Evolutionary conservation across 2,888 invertebrate species (phyloP).

Genomic region (Meiosimyza platycephala): DNA sequence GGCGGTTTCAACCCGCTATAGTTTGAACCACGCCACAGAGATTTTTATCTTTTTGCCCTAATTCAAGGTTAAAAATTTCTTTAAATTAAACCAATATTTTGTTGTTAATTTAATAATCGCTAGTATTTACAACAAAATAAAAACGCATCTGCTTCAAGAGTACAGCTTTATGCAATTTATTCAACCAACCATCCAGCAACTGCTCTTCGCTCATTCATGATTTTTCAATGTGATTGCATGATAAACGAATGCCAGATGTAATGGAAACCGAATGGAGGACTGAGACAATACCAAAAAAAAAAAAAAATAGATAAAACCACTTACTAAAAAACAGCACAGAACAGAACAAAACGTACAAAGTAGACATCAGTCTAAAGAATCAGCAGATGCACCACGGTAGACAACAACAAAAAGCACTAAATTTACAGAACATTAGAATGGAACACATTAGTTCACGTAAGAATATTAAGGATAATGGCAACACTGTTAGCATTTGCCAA

Average conservation of each 20-base stretch:
- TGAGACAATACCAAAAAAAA: background rate
- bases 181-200: background rate
- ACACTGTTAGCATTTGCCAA: background rate
- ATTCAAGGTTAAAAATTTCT: too few relatives aligned
- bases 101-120: too few relatives aligned
- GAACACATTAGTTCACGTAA: constrained; percentile 27
- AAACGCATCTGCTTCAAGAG: too few relatives aligned
- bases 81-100: too few relatives aligned
- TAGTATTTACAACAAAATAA: too few relatives aligned
- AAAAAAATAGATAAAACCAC: too few relatives aligned
- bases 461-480: constrained; percentile 14
- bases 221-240: constrained; percentile 21
- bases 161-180: too few relatives aligned
- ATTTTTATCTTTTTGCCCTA: too few relatives aligned
- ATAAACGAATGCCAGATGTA: constrained; percentile 1
- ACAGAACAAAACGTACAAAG: background rate
- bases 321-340: background rate
- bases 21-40: too few relatives aligned
- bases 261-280: background rate
- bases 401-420: background rate
- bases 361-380: background rate
- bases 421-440: constrained; percentile 13
- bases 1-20: too few relatives aligned
- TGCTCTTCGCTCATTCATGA: constrained; percentile 10
- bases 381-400: background rate